Evolutionary conservation across 1,140 invertebrate genomes (phyloP).

Genomic region (Propsilocerus akamusi): DNA sequence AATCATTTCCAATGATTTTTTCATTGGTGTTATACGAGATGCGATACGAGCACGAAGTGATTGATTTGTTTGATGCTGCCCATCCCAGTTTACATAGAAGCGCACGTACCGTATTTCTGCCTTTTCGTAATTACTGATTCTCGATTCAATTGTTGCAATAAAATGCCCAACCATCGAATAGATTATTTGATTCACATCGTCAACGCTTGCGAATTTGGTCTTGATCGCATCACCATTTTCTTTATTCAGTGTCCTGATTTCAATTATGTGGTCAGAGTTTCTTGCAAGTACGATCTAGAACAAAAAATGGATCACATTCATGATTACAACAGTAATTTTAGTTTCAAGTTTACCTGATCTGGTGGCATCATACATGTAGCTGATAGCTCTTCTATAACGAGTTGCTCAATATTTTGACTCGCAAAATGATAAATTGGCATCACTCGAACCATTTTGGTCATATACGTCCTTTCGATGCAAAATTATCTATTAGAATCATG

Average conservation of each 20-base stretch:
- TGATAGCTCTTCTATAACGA: neutral
- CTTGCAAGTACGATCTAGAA: neutral
- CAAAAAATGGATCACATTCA: too few species aligned
- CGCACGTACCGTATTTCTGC: neutral
- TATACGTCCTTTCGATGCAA: too few species aligned
- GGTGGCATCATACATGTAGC: neutral
- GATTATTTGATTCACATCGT: slow-evolving; percentile 1
- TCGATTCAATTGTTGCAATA: neutral
- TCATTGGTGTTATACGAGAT: neutral
- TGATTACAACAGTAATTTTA: too few species aligned
- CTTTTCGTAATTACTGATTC: neutral
- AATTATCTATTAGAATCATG: too few species aligned
- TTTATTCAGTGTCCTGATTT: slow-evolving; percentile 1
- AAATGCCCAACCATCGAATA: slow-evolving; percentile 5
- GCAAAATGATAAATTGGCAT: slow-evolving; percentile 4
- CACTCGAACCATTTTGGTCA: slow-evolving; percentile 6
- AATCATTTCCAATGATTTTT: slow-evolving; percentile 7
- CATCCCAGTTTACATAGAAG: slow-evolving; percentile 5
- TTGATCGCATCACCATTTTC: neutral
- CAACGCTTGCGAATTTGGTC: slow-evolving; percentile 5
- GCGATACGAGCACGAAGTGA: slow-evolving; percentile 6
- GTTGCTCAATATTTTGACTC: slow-evolving; percentile 1
- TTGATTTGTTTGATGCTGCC: neutral
- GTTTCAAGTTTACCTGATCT: neutral
- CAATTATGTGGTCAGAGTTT: slow-evolving; percentile 3